Evolutionary conservation across 2,888 invertebrate genomes (phyloP).

Genomic region (Coronaproctus castanopsis): DNA sequence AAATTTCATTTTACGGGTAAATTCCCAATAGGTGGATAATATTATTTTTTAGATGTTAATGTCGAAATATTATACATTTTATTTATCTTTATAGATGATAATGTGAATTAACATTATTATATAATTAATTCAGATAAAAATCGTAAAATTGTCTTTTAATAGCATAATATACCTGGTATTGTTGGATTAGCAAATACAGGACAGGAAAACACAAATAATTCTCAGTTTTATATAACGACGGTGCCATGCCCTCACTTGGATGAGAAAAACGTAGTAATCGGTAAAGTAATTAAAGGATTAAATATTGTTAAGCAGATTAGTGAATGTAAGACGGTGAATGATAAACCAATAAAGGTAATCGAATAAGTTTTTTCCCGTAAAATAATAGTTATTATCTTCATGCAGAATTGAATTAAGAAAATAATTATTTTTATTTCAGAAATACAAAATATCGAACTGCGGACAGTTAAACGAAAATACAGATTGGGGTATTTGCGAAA

Average conservation of each 20-base stretch:
- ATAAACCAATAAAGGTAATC: conserved; percentile 38
- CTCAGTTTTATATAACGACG: conserved; percentile 82
- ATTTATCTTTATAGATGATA: neutral
- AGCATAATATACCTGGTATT: conserved; percentile 41
- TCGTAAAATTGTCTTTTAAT: conserved; percentile 18
- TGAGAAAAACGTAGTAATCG: conserved; percentile 62
- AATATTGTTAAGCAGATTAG: conserved; percentile 51
- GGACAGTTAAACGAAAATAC: conserved; percentile 42
- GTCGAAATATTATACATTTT: neutral
- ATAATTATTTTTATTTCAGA: conserved; percentile 27
- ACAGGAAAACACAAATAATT: conserved; percentile 62
- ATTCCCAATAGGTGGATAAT: conserved; percentile 16
- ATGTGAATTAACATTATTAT: neutral
- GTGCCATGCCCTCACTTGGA: conserved; percentile 56
- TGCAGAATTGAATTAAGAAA: too few species aligned
- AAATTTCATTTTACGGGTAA: conserved; percentile 46
- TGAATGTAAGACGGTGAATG: conserved; percentile 32
- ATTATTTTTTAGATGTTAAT: conserved; percentile 18
- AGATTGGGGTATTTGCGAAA: conserved; percentile 43
- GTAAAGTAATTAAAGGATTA: conserved; percentile 54
- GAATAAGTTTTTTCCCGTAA: conserved; percentile 3
- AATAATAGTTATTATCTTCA: too few species aligned
- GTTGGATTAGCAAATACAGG: conserved; percentile 67
- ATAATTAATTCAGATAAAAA: too few species aligned
- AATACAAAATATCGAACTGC: conserved; percentile 46